A percentile compares a stretch with the other conserved stretches of the same genome.
Evolutionary conservation across 2,113 vertebrate species (phyloP).

Genomic region (Psettodes erumei): DNA sequence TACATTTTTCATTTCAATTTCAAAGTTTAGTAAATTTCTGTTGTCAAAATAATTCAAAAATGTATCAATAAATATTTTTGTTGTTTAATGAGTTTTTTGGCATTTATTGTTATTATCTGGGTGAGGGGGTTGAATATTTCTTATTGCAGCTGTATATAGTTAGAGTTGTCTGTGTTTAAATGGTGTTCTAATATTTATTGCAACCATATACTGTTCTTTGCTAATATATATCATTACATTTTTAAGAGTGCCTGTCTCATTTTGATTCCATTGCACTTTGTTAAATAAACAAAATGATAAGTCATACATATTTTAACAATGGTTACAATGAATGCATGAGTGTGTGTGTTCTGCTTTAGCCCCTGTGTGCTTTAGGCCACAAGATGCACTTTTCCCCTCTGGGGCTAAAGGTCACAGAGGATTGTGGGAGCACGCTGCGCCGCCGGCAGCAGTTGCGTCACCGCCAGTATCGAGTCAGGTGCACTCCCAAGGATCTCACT

Average conservation of each 20-base stretch:
- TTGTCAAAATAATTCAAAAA: neutral
- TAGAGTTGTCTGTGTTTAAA: too few relatives aligned
- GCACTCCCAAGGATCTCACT: slow-evolving; percentile 72
- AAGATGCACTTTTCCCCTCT: slow-evolving; percentile 51
- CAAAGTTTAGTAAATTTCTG: neutral
- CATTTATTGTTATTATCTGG: too few relatives aligned
- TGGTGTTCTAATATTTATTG: too few relatives aligned
- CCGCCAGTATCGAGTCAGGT: slow-evolving; percentile 75
- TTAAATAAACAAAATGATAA: neutral
- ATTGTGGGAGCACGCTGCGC: slow-evolving; percentile 66
- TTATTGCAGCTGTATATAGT: too few relatives aligned
- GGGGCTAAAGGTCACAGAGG: slow-evolving; percentile 74
- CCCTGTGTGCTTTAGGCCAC: slow-evolving; percentile 27
- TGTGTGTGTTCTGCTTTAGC: slow-evolving; percentile 8
- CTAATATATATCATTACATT: too few relatives aligned
- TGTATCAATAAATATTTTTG: neutral
- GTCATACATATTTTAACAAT: too few relatives aligned
- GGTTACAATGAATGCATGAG: neutral
- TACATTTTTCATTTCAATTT: too few relatives aligned
- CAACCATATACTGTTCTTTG: too few relatives aligned
- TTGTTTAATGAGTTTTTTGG: too few relatives aligned
- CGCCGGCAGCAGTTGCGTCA: slow-evolving; percentile 75
- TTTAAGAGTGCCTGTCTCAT: too few relatives aligned
- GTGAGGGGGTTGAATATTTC: too few relatives aligned
- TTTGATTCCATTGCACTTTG: neutral